A percentile compares a stretch with the other conserved stretches of the same genome.
phyloP scores from a whole-genome alignment of 1,140 invertebrate genomes.

The Megathymus violae region DNA sequence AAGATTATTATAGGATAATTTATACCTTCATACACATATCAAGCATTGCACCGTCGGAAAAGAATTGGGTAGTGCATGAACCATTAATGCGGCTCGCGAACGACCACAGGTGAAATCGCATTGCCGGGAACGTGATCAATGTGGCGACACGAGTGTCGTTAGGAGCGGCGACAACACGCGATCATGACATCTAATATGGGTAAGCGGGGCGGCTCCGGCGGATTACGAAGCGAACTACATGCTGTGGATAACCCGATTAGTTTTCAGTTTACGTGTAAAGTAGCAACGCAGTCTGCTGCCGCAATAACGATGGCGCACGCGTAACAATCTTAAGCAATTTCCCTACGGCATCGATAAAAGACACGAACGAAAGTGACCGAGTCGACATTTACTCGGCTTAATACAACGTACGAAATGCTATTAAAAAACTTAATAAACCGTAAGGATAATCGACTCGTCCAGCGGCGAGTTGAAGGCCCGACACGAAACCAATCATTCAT shows the following conservation, averaged over 20 bases:
- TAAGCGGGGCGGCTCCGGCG: constrained; percentile 39
- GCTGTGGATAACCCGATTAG: not conserved
- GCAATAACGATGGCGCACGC: no score
- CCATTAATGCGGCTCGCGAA: not conserved
- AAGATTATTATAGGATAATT: not conserved
- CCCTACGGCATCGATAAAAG: not conserved
- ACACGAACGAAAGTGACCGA: not conserved
- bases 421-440: constrained; percentile 1
- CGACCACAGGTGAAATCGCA: constrained; percentile 33
- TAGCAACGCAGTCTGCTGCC: no score
- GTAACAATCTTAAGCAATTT: no score
- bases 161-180: constrained; percentile 37
- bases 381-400: not conserved
- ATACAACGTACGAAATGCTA: not conserved
- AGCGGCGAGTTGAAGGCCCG: not conserved
- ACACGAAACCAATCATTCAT: constrained; percentile 20
- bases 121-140: constrained; percentile 38
- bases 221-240: no score
- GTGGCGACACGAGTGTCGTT: constrained; percentile 34
- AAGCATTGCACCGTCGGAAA: no score
- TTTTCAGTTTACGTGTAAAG: no score
- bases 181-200: constrained; percentile 44
- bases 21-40: not conserved
- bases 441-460: not conserved
- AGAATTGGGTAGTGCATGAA: not conserved